phyloP scores from a whole-genome alignment of 1,140 invertebrate species.

The Rhagoletis pomonella region DNA sequence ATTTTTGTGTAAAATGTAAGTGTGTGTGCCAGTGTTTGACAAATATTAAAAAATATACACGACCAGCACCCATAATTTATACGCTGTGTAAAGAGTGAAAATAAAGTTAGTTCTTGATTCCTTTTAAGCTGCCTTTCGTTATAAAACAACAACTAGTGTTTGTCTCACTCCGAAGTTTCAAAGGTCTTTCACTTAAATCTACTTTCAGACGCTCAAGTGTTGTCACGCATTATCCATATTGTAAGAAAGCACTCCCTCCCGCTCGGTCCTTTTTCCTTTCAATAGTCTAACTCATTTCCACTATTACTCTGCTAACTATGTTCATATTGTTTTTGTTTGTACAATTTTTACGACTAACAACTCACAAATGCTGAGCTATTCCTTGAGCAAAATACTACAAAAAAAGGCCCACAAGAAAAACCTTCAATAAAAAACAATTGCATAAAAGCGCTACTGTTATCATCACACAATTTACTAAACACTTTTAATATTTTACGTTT shows the following conservation, averaged over 20 bases:
- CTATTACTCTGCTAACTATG: background rate
- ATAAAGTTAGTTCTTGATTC: background rate
- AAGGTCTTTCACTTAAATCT: background rate
- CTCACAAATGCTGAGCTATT: background rate
- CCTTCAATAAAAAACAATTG: background rate
- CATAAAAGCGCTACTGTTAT: conserved; percentile 46
- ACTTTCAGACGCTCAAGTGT: conserved; percentile 17
- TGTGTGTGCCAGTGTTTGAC: background rate
- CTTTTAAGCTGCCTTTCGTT: conserved; percentile 16
- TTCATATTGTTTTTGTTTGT: conserved; percentile 5
- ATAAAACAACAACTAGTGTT: conserved; percentile 9
- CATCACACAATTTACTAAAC: conserved; percentile 50
- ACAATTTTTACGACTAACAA: conserved; percentile 15
- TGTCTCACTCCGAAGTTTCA: background rate
- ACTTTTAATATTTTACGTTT: conserved; percentile 48
- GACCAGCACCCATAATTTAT: background rate
- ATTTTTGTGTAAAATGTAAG: background rate
- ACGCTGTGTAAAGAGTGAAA: background rate
- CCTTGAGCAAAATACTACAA: background rate
- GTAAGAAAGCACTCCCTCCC: background rate
- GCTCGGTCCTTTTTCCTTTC: background rate
- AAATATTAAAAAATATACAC: conserved; percentile 24
- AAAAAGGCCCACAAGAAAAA: background rate
- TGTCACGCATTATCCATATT: conserved; percentile 27
- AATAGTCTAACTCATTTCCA: too few relatives aligned